These are phyloP conservation scores for Augiades crinisus DNA, from an alignment of 2,888 invertebrate species.

Conservation along the genomic window DNA sequence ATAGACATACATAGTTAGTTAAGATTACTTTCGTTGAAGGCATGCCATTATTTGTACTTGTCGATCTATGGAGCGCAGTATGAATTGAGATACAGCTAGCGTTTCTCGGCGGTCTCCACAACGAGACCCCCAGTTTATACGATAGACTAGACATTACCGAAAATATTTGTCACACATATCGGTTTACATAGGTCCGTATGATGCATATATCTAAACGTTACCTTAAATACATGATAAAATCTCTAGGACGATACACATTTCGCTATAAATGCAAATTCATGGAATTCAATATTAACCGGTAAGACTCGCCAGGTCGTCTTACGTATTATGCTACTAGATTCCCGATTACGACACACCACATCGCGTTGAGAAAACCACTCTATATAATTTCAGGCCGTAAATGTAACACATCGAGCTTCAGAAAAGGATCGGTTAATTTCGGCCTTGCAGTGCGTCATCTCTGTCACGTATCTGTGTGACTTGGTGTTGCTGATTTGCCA, in stretches of 20 bases:
- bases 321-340: conserved; percentile 76
- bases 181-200: conserved; percentile 60
- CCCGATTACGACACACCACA: conserved; percentile 53
- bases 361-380: conserved; percentile 34
- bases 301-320: conserved; percentile 59
- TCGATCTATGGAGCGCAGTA: conserved; percentile 59
- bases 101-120: conserved; percentile 47
- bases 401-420: too few relatives aligned
- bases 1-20: conserved; percentile 38
- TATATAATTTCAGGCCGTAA: conserved; percentile 2
- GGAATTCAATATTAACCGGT: conserved; percentile 76
- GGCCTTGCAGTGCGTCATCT: too few relatives aligned
- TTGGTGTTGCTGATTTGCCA: too few relatives aligned
- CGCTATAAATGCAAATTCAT: conserved; percentile 81
- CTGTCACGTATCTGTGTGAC: too few relatives aligned
- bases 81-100: conserved; percentile 57
- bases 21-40: conserved; percentile 57
- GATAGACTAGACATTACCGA: conserved; percentile 75
- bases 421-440: too few relatives aligned
- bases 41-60: conserved; percentile 75
- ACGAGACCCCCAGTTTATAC: conserved; percentile 52
- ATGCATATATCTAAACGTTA: conserved; percentile 65
- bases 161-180: conserved; percentile 64
- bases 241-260: conserved; percentile 79
- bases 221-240: conserved; percentile 77